Base-by-base conservation (phyloP, 2,888 invertebrate genomes). In the Ochropleura plecta region DNA sequence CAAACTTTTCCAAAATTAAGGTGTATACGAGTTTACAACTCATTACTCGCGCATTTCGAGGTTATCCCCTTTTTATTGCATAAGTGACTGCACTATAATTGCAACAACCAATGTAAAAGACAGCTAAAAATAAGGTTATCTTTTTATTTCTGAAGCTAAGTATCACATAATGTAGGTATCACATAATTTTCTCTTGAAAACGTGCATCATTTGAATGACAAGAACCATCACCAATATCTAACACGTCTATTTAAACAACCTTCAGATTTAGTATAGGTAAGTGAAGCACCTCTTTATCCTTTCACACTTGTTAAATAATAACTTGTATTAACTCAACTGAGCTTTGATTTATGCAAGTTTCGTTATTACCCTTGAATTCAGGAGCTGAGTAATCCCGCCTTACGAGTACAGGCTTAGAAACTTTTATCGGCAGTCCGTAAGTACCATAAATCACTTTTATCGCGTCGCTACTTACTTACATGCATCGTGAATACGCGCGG, bases 371-470 rank as follows among this genome's bases (percentile, higher is more conserved):
- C 90, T 89, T 91, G 89, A 89, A 90, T 86, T 86, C 73, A 74
- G 73, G 73, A 69, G 76, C 62, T 77, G 66, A 74, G 73, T 67
- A 80, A 83, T 82, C 86, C 78, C 64, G 77, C 57, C 44, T 85
- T 70, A 79, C 68, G 44, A 75, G 73, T 73, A 67, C 70, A 72
- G 81, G 80, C 81, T 78, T 74, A 77, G 53, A 81, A 87, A 87
- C 79, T 87, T 87, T 87, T 83, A 83, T 87, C 86, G 59, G 57
- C 63, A 63, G 62, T 85, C 48, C 71, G 66, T 78, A 87, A 81
- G 79, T 75, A 55, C 77, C 85, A 88, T 92, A 91, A 90, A 92
- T 92, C 91, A 91, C 85, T 82, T 88, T 92, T 88, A 91, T 91
- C 87, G 88, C 83, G 73, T 77, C 73, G 62, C 83, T 86, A 73